A percentile compares a stretch with the other conserved stretches of the same genome.
Evolutionary conservation across 2,888 invertebrate species (phyloP).

Genomic region (Strigamia crassipes): DNA sequence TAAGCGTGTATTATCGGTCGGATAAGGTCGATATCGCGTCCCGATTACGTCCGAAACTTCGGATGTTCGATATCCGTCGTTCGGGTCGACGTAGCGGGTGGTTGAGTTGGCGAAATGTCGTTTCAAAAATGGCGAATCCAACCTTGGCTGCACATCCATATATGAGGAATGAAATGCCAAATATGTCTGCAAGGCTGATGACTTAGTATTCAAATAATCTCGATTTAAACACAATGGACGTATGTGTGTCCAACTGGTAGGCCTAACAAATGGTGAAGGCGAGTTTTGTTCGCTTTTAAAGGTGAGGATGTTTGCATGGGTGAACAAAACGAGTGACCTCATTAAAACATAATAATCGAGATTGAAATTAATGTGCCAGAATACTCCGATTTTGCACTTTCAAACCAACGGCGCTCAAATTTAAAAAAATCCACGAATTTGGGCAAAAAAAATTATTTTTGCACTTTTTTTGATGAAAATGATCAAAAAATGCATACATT

Average conservation of each 20-base stretch:
- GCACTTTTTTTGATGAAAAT: not conserved
- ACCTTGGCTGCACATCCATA: conserved; percentile 30
- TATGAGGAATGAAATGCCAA: conserved; percentile 27
- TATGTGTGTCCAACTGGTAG: not conserved
- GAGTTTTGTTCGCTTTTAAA: not conserved
- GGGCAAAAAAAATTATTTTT: too few species aligned
- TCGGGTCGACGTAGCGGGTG: not conserved
- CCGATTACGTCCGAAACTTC: not conserved
- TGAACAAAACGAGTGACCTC: conserved; percentile 26
- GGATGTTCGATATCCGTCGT: not conserved
- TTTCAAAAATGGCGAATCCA: conserved; percentile 26
- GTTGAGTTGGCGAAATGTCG: not conserved
- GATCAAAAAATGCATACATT: not conserved
- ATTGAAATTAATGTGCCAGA: not conserved
- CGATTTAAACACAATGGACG: not conserved
- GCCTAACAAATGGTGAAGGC: not conserved
- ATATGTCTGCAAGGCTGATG: conserved; percentile 26
- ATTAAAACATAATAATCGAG: conserved; percentile 15
- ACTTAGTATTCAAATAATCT: conserved; percentile 14
- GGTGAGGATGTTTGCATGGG: not conserved
- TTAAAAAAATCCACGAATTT: too few species aligned
- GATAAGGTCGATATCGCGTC: not conserved
- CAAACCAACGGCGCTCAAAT: too few species aligned
- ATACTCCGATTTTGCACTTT: too few species aligned
- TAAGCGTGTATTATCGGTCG: not conserved